Base-by-base conservation (phyloP, 2,113 vertebrate genomes). In the Kryptolebias marmoratus region DNA sequence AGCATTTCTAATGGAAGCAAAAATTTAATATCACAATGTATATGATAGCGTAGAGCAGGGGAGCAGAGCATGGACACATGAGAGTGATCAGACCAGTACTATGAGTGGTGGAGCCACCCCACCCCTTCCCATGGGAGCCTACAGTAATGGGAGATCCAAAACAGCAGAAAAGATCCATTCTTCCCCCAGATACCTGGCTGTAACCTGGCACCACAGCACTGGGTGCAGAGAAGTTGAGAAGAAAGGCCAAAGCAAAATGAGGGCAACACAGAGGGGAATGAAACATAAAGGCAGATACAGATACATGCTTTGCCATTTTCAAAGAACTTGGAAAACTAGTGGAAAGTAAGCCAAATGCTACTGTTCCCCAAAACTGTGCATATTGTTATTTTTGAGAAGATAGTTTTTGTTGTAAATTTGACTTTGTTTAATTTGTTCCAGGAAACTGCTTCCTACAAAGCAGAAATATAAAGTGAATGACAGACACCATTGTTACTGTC, bases 111-210 rank as follows among this genome's bases (percentile, higher is more conserved):
- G 79, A 79, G 76, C 78, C 76, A 71, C 82, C 84, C 88, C 84
- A 82, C 84, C 86, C 89, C 81, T 82, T 89, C 91, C 87, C 88
- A 76, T 76, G 86, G 89, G 93, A 93, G 58, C 62, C 31, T 18
- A 68, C 71, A 63, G 92, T 91, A 93, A 94, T 73, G 60, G 75
- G 91, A 93, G 90, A 91, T 89, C 76, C 81, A 84, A 83, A 91
- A 80, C 88, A 86, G 83, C 73, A 93, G 90, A 94, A 94, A 92
- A 92, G 88, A 87, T 80, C 90, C 87, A 93, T 94, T 94, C 88
- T 94, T 92, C 87, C 66, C 87, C 77, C 84, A 93, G 93, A 93
- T 94, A 94, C 91, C 91, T 88, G 87, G 68, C 80, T 91, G 93
- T 91, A 94, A 94, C 88, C 84, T 59, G 62, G 90, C 91, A 93